Evolutionary conservation across 2,113 vertebrate genomes (phyloP), one percentile per base, ranked within the genome.

Genomic region (Eudyptes chrysolophus): DNA sequence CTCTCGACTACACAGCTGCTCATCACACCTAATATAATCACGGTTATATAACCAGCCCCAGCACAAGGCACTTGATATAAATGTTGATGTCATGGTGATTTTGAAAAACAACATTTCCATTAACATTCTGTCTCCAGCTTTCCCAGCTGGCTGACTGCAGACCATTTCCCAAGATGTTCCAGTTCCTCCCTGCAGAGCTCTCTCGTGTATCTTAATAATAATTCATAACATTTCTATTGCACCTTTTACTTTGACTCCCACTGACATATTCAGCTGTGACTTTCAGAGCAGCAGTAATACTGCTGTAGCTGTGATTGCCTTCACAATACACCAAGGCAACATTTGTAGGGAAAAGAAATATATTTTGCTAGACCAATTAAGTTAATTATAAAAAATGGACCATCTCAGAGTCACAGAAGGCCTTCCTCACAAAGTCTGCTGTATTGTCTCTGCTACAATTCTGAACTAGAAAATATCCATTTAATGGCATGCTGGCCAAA

Each of bases 21-120:
- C 88, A 95, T 96, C 91, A 72, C 84, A 96, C 92, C 84, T 93
- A 95, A 89, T 95, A 84, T 18, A 94, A 95, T 80, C 95, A 78
- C 18, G 13, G 48, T 94, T 96, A 91, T 46, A 87, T 87, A 96
- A 89, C 61, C 81, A 94, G 91, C 69, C 65, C 72, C 69, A 70
- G 85, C 94, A 94, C 83, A 90, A 77, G 65, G 68, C 90, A 78
- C 88, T 95, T 84, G 88, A 87, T 90, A 81, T 61, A 94, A 97
- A 90, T 60, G 75, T 89, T 92, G 92, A 89, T 94, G 94, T 87
- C 97, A 91, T 71, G 64, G 94, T 76, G 90, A 95, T 93, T 90
- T 92, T 92, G 82, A 91, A 84, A 97, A 97, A 95, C 85, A 96
- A 80, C 93, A 87, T 96, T 97, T 97, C 86, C 96, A 97, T 96